These are phyloP conservation scores for Dendrolimus houi DNA, from an alignment of 2,888 invertebrate species.

Conservation along the genomic window DNA sequence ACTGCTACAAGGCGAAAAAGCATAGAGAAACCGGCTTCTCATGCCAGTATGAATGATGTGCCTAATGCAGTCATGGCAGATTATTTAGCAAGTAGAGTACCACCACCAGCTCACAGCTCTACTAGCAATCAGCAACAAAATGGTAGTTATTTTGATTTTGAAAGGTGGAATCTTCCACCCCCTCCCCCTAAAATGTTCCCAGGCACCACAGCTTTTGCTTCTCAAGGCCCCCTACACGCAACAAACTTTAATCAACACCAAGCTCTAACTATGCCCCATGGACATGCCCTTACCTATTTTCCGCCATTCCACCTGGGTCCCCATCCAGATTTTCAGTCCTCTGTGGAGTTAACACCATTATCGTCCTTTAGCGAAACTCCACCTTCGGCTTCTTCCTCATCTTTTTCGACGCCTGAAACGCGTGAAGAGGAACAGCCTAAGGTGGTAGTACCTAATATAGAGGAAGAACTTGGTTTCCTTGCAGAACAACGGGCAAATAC, in stretches of 20 bases:
- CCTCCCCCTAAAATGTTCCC: slow-evolving; percentile 82
- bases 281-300: slow-evolving; percentile 84
- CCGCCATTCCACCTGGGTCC: slow-evolving; percentile 85
- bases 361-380: slow-evolving; percentile 75
- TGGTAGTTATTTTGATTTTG: slow-evolving; percentile 87
- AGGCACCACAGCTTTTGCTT: slow-evolving; percentile 73
- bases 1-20: slow-evolving; percentile 75
- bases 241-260: slow-evolving; percentile 79
- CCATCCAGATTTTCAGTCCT: slow-evolving; percentile 80
- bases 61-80: slow-evolving; percentile 74
- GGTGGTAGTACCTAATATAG: slow-evolving; percentile 92
- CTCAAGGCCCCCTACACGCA: slow-evolving; percentile 75
- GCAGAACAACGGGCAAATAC: slow-evolving; percentile 77
- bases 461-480: slow-evolving; percentile 90
- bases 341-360: slow-evolving; percentile 80
- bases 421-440: slow-evolving; percentile 85
- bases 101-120: slow-evolving; percentile 84
- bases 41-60: slow-evolving; percentile 70
- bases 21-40: slow-evolving; percentile 67
- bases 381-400: slow-evolving; percentile 75
- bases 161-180: slow-evolving; percentile 86
- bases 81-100: slow-evolving; percentile 78
- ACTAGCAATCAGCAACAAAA: slow-evolving; percentile 77
- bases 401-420: slow-evolving; percentile 73
- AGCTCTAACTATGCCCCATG: slow-evolving; percentile 80